Conservation (phyloP, 1,140 invertebrate species). For the Anadara kagoshimensis region DNA sequence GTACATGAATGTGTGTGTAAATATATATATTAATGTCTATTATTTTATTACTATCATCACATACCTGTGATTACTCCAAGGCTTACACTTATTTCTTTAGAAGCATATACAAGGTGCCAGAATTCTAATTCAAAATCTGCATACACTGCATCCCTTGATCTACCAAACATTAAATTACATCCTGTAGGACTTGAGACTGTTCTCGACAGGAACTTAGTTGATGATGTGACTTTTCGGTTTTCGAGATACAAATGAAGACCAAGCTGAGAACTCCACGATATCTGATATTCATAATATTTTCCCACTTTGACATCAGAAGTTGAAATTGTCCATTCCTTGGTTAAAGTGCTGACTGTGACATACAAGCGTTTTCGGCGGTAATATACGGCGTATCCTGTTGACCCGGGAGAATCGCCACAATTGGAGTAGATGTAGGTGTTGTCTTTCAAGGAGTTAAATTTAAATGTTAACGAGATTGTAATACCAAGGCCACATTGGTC, state of each 20-base stretch:
- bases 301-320: slow-evolving; percentile 24
- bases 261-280: slow-evolving; percentile 58
- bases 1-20: neutral
- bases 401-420: slow-evolving; percentile 38
- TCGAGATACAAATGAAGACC: slow-evolving; percentile 33
- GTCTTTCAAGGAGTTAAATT: slow-evolving; percentile 42
- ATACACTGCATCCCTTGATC: slow-evolving; percentile 5
- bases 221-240: neutral
- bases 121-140: slow-evolving; percentile 33
- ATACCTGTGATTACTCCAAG: slow-evolving; percentile 30
- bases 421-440: slow-evolving; percentile 51
- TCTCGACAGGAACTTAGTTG: slow-evolving; percentile 17
- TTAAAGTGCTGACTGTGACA: slow-evolving; percentile 49
- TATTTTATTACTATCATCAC: too few species aligned
- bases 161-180: slow-evolving; percentile 29
- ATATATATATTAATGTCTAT: neutral
- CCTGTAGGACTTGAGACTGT: slow-evolving; percentile 18
- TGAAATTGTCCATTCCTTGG: slow-evolving; percentile 51
- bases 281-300: slow-evolving; percentile 39
- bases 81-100: slow-evolving; percentile 20
- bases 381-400: slow-evolving; percentile 51
- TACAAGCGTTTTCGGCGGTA: slow-evolving; percentile 39
- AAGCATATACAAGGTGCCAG: slow-evolving; percentile 27
- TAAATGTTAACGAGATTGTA: slow-evolving; percentile 45
- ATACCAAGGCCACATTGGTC: slow-evolving; percentile 48